Base-by-base conservation (phyloP, 2,888 invertebrate genomes). In the Timema podura region DNA sequence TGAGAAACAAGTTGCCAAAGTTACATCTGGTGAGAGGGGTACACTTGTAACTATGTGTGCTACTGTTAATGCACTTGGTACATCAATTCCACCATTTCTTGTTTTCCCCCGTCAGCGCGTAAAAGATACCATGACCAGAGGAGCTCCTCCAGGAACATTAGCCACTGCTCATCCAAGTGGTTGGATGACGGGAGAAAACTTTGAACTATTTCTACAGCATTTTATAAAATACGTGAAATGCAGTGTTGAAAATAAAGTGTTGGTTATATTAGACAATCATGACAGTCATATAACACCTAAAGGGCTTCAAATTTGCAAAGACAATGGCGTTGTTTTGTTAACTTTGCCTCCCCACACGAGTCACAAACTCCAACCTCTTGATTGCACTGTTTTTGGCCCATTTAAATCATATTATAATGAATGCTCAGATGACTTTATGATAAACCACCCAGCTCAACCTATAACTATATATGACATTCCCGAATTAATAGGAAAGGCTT, bases 331-430 rank as follows among this genome's bases (percentile, higher is more conserved):
- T 48, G 76, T 78, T 64, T 72, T 81, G 66, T 74, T 82, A 57
- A 79, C 80, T 8, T 76, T 81, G 61, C 80, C 79, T 46, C 81
- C 80, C n/a, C 80, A 82, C 74, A 79, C 79, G 68, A 77, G 79
- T 7, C 80, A 79, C 68, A 80, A 80, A 74, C 68, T 82, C 65
- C 82, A 82, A 76, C 81, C 81, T 11, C 75, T 82, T 13, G 80
- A 82, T 74, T 77, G 79, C 10, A 77, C 78, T 48, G 76, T 81
- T 5, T 79, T 77, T 74, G 79, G 78, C 8, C 81, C 80, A 45
- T 78, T 82, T 59, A 82, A 82, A 73, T 76, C 73, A 66, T 75
- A 71, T 68, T 72, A 75, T 65, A 76, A 77, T 67, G 69, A 69
- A 51, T 75, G 75, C 49, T 73, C 72, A 64, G 77, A 74, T 70